Evolutionary conservation across 2,113 vertebrate genomes (phyloP).

Genomic region (Chascanopsetta lugubris): DNA sequence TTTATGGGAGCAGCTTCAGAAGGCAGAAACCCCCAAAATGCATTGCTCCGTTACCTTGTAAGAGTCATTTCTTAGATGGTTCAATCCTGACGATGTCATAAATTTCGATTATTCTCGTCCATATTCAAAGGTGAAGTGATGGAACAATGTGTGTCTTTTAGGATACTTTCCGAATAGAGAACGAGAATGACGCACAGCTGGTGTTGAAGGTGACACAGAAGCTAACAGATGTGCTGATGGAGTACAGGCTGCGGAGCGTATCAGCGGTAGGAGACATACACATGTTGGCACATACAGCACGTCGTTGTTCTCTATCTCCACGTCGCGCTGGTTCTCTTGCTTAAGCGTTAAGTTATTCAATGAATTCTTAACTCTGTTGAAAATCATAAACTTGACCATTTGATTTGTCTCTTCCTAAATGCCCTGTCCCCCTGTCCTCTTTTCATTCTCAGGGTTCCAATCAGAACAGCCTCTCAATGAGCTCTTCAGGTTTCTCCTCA

Average conservation of each 20-base stretch:
- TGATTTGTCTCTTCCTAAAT: background rate
- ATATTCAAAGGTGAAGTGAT: background rate
- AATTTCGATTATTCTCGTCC: background rate
- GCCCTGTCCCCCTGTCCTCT: background rate
- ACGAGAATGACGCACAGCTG: conserved; percentile 80
- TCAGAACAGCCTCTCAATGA: conserved; percentile 49
- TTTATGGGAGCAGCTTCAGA: conserved; percentile 54
- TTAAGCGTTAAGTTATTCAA: no score
- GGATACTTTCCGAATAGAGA: conserved; percentile 83
- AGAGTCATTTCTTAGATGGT: background rate
- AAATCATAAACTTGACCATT: background rate
- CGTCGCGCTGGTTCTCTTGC: no score
- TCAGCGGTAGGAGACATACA: conserved; percentile 64
- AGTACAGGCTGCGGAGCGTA: conserved; percentile 80
- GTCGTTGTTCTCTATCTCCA: no score
- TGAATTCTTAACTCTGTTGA: no score
- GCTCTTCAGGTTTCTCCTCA: conserved; percentile 60
- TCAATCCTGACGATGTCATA: background rate
- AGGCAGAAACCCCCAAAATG: conserved; percentile 57
- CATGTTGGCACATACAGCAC: no score
- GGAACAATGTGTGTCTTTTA: conserved; percentile 43
- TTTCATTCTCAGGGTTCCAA: conserved; percentile 60
- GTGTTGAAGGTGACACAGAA: conserved; percentile 85
- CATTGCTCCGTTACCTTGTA: conserved; percentile 80
- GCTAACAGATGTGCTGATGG: conserved; percentile 83